Conservation (phyloP, 92 coral and sea anemone genomes). For the Pocillopora meandrina region DNA sequence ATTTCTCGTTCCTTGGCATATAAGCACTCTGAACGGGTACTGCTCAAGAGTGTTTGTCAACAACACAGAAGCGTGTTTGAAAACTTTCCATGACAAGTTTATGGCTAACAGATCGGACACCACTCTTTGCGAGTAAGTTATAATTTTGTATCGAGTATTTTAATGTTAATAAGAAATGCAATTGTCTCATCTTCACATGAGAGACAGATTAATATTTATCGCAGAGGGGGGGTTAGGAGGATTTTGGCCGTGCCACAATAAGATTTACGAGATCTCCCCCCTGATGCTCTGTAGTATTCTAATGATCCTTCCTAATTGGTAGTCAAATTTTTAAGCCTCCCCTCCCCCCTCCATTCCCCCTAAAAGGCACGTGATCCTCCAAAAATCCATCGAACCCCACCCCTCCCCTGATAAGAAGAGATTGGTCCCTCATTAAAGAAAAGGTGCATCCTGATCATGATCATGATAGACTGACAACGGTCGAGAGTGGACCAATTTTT, state of each 20-base stretch:
- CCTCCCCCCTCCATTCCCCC: no score
- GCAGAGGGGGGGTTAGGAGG: no score
- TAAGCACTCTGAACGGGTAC: background rate
- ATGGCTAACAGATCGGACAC: slow-evolving; percentile 17
- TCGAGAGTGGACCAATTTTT: background rate
- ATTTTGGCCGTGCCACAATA: background rate
- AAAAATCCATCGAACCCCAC: no score
- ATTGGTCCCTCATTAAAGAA: background rate
- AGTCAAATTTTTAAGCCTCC: background rate
- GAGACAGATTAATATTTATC: no score
- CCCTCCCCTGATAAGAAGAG: no score
- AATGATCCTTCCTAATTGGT: no score
- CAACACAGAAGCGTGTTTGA: background rate
- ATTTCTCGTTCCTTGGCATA: background rate
- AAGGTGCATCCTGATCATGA: background rate
- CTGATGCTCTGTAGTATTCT: no score
- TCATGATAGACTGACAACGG: background rate
- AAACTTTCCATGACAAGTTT: slow-evolving; percentile 15
- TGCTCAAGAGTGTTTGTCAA: background rate
- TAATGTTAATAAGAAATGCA: no score
- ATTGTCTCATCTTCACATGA: background rate
- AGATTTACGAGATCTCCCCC: no score
- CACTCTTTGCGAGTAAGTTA: slow-evolving; percentile 15
- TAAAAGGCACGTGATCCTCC: no score
- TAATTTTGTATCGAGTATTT: background rate